Percentiles rank a stretch among this genome's conserved stretches.
Conservation (phyloP, 2,113 vertebrate genomes). For the Rana temporaria region DNA sequence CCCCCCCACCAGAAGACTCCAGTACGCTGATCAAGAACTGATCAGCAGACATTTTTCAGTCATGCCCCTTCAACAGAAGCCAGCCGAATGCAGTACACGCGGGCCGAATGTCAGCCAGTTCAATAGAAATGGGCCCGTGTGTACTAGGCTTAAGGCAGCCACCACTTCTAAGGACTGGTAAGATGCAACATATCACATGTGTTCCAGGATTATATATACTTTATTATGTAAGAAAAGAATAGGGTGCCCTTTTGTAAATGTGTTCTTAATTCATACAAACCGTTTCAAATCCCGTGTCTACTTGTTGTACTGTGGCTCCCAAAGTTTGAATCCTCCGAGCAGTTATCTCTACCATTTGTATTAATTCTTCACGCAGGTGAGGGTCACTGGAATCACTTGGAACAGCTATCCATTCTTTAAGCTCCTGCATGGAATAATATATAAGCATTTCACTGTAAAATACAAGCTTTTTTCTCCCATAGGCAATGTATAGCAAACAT, state of each 20-base stretch:
- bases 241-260: no score
- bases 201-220: not conserved
- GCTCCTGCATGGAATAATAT: slow-evolving; percentile 66
- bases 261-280: slow-evolving; percentile 63
- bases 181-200: no score
- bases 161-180: not conserved
- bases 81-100: no score
- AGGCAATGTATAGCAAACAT: no score
- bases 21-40: no score
- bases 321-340: slow-evolving; percentile 75
- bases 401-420: slow-evolving; percentile 86
- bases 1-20: no score
- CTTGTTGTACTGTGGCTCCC: slow-evolving; percentile 75
- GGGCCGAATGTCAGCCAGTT: no score
- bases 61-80: no score
- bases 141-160: no score
- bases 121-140: no score
- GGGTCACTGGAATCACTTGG: slow-evolving; percentile 86
- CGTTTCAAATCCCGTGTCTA: slow-evolving; percentile 78
- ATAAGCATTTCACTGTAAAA: not conserved
- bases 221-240: not conserved
- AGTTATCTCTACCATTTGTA: slow-evolving; percentile 77
- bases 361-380: slow-evolving; percentile 73
- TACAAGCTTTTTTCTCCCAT: no score
- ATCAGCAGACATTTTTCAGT: no score